Conservation (phyloP, 1,140 invertebrate species). For the Zaprionus gabonicus region DNA sequence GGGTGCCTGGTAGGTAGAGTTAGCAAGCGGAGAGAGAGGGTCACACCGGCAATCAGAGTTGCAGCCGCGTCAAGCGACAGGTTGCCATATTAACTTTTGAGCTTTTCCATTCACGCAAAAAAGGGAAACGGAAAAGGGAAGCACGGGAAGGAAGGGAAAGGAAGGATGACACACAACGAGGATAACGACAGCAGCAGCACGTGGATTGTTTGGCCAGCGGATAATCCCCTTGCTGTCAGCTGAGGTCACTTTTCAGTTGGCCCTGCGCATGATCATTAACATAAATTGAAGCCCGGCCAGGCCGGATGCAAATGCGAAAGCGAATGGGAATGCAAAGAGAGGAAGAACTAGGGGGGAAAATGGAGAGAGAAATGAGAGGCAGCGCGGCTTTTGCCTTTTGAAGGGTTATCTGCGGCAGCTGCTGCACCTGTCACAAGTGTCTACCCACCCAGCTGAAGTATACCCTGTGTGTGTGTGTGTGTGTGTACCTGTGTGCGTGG, state of each 20-base stretch:
- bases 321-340: constrained; percentile 5
- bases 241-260: constrained; percentile 61
- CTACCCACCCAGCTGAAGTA: neutral
- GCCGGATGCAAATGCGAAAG: constrained; percentile 8
- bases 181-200: constrained; percentile 38
- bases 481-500: constrained; percentile 2
- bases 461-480: neutral
- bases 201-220: constrained; percentile 65
- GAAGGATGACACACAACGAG: neutral
- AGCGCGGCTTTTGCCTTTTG: constrained; percentile 36
- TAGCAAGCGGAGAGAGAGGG: no score
- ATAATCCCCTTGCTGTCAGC: constrained; percentile 75
- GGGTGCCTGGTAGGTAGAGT: neutral
- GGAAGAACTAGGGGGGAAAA: neutral
- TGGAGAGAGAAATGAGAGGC: neutral
- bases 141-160: neutral
- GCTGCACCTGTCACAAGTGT: constrained; percentile 54
- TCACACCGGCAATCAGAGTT: constrained; percentile 17
- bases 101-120: constrained; percentile 31
- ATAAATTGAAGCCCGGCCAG: constrained; percentile 29
- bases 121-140: neutral
- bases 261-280: constrained; percentile 46
- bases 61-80: constrained; percentile 34
- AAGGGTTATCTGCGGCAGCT: constrained; percentile 44
- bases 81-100: constrained; percentile 48